phyloP scores from a whole-genome alignment of 2,113 vertebrate genomes.

The Phrynosoma blainvillii region DNA sequence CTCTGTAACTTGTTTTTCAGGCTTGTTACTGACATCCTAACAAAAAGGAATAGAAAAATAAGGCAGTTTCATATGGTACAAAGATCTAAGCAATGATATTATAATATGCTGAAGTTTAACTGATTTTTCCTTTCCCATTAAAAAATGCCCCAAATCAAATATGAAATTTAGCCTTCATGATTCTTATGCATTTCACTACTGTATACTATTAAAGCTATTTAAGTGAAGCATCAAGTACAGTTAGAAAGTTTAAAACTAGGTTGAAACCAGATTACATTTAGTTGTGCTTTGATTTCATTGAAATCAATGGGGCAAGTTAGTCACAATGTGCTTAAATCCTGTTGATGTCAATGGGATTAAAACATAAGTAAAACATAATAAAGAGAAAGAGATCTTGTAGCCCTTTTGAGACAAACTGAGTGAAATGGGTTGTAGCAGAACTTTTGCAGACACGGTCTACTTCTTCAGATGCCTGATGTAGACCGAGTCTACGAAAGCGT shows the following conservation, averaged over 20 bases:
- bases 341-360: neutral
- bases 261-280: neutral
- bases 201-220: neutral
- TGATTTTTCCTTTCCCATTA: neutral
- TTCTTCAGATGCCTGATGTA: no score
- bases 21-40: conserved; percentile 60
- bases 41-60: neutral
- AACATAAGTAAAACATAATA: no score
- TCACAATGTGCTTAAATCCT: neutral
- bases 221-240: neutral
- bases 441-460: no score
- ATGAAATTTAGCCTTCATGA: neutral
- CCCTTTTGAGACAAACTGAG: no score
- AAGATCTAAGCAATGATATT: neutral
- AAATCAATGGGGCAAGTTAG: neutral
- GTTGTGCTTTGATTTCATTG: neutral
- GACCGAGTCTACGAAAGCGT: no score
- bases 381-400: no score
- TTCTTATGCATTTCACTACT: neutral
- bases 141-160: conserved; percentile 9
- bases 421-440: no score
- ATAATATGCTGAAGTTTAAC: neutral
- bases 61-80: neutral
- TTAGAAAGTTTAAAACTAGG: neutral
- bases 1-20: conserved; percentile 30